Evolutionary conservation across 2,888 invertebrate species (phyloP), one percentile per base, ranked within the genome.

Genomic region (Amphipyra tragopoginis): DNA sequence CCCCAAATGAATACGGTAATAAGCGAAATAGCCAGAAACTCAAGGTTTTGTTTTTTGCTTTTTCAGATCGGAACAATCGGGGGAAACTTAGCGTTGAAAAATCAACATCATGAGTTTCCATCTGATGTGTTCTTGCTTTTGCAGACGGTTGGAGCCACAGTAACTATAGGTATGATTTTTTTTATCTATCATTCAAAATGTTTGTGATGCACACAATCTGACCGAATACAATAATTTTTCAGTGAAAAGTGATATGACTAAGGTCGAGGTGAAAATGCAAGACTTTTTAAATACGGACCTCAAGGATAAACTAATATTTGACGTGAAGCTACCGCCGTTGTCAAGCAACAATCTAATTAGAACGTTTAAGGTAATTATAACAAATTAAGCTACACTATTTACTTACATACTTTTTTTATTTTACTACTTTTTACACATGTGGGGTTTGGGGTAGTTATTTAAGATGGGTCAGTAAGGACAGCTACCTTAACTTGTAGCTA

Each of bases 111-210:
- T 1, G 96, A 96, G 42, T 97, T 97, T 82, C 96, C 96, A 0
- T 97, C 97, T 0, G 97, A 98, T 83, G 82, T 97, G 9, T 97
- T 96, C 77, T 80, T 97, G 3, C 89, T 97, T 6, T 80, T 97
- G 11, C 96, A 95, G 86, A 96, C 96, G 0, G 95, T 96, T 11
- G 95, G 95, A 44, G 96, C 96, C 0, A 85, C 89, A 29, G 77
- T 96, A 9, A 94, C 93, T 11, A 83, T 96, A 62, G 88, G 96
- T 95, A 88, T 85, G 84, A 5, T 26, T 21, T 1, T 9, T 11
- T 43, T 4, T 11, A 29, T 4, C 5, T 29, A 1, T 29, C 5
- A 29, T 4, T 29, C 29, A 7, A 29, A 21, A 21, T 21, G 21
- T 1, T 21, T 21, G 21, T 21, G 21, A 21, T n/a, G n/a, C 21